Evolutionary conservation across 1,140 invertebrate genomes (phyloP), one percentile per base, ranked within the genome.

Genomic region (Stegodyphus dumicola): DNA sequence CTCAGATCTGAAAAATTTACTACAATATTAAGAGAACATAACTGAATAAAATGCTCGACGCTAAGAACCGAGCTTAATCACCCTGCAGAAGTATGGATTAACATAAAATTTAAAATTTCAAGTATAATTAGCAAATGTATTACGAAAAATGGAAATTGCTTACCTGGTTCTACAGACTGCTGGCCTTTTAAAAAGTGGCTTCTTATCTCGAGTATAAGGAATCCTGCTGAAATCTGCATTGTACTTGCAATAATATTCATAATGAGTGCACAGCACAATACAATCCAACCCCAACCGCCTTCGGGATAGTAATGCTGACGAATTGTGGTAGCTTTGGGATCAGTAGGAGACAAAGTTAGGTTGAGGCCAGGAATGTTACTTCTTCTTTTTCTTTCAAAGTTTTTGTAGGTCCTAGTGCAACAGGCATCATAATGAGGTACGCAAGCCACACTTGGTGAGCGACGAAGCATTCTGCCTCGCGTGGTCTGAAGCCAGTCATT

Each of bases 211-310:
- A 89, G 67, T 9, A 90, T 71, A 89, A 95, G 94, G n/a, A 96
- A 91, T 48, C 95, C 92, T 64, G 95, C 95, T 88, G 94, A 95
- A 60, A 95, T 94, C 70, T 96, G 92, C 88, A 96, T 92, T 10
- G 95, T 95, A 9, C 95, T 95, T 53, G 95, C 96, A 70, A 97
- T 92, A 78, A 96, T 92, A 89, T 96, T 94, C 5, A 95, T 95
- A 81, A 96, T 91, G 89, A 96, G 96, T 11, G 95, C 95, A 69
- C 96, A 95, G 5, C 94, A 95, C 88, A 95, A 95, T n/a, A 97
- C 94, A 67, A 97, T 93, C 96, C 96, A 97, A 71, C 96, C 95
- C 94, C 94, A 95, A n/a, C 94, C 94, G 77, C 93, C 91, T 88
- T 92, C 92, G 0, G 92, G 91, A 87, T 91, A 92, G 87, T 91